Percentiles rank a stretch among this genome's conserved stretches.
These are phyloP conservation scores for Trichacis sp. DNA, from an alignment of 2,888 invertebrate genomes.

Conservation along the genomic window DNA sequence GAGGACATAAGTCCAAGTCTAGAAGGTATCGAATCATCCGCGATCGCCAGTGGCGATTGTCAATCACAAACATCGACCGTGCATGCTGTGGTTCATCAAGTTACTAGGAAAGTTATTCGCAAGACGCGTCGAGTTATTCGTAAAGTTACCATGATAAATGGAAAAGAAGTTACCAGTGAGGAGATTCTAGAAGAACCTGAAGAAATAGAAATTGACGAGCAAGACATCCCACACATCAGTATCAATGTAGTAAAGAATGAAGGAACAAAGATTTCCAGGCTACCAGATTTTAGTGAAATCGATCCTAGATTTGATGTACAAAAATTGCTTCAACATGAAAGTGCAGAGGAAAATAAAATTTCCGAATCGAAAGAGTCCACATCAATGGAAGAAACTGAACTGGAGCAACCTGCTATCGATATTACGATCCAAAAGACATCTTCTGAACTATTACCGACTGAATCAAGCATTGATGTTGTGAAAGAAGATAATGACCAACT, in stretches of 20 bases:
- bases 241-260: conserved; percentile 76
- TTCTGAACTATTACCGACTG: conserved; percentile 7
- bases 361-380: conserved; percentile 3
- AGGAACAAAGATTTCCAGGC: conserved; percentile 51
- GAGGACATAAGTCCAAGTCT: conserved; percentile 67
- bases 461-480: neutral
- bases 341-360: neutral
- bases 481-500: too few relatives aligned
- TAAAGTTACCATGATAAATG: conserved; percentile 82
- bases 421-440: conserved; percentile 20
- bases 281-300: conserved; percentile 46
- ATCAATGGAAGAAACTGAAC: conserved; percentile 10
- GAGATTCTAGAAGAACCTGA: conserved; percentile 89
- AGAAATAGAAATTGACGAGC: conserved; percentile 78
- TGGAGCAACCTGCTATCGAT: neutral
- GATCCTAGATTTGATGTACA: conserved; percentile 9
- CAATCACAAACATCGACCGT: conserved; percentile 79
- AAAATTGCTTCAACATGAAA: neutral
- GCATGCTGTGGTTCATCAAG: conserved; percentile 84
- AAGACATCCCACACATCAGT: conserved; percentile 79
- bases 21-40: conserved; percentile 50
- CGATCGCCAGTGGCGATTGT: conserved; percentile 64
- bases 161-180: conserved; percentile 86
- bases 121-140: conserved; percentile 82
- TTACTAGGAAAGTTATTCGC: conserved; percentile 81